Percentiles rank a stretch among this genome's conserved stretches.
These are phyloP conservation scores for Oxyura jamaicensis DNA, from an alignment of 2,113 vertebrate genomes.

Conservation along the genomic window DNA sequence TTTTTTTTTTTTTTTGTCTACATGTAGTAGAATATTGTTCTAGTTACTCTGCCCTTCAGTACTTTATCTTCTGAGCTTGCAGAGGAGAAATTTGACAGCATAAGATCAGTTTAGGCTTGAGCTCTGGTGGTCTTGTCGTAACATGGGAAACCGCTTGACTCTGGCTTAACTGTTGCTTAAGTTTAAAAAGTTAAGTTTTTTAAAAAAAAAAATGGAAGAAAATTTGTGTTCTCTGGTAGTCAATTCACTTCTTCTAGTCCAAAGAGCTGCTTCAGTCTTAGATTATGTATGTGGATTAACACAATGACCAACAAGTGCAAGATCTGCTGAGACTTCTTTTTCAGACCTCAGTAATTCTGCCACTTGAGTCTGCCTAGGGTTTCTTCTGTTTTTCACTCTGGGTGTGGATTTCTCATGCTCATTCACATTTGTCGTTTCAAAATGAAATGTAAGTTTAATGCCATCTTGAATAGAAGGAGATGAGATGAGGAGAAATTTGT, in stretches of 20 bases:
- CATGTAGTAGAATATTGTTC: background rate
- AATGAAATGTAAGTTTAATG: background rate
- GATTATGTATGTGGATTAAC: too few relatives aligned
- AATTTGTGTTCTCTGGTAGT: background rate
- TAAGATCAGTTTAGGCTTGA: slow-evolving; percentile 13
- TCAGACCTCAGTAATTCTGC: background rate
- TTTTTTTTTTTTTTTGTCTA: background rate
- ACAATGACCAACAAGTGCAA: background rate
- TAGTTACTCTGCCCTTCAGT: background rate
- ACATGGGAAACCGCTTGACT: slow-evolving; percentile 42
- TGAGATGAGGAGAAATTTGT: background rate
- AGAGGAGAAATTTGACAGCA: slow-evolving; percentile 33
- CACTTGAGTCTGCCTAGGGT: background rate
- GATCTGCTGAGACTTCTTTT: background rate
- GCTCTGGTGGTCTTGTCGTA: slow-evolving; percentile 45
- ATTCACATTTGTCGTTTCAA: background rate
- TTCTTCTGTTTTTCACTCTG: background rate
- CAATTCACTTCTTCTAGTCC: background rate
- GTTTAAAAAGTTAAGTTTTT: too few relatives aligned
- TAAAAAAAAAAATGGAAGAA: background rate
- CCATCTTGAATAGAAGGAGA: background rate
- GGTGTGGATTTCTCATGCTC: background rate
- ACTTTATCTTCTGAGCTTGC: background rate
- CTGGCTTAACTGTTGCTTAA: slow-evolving; percentile 48
- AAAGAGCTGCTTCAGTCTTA: background rate